These are phyloP conservation scores for Meandrina meandrites DNA, from an alignment of 92 coral and sea anemone species.

Conservation along the genomic window DNA sequence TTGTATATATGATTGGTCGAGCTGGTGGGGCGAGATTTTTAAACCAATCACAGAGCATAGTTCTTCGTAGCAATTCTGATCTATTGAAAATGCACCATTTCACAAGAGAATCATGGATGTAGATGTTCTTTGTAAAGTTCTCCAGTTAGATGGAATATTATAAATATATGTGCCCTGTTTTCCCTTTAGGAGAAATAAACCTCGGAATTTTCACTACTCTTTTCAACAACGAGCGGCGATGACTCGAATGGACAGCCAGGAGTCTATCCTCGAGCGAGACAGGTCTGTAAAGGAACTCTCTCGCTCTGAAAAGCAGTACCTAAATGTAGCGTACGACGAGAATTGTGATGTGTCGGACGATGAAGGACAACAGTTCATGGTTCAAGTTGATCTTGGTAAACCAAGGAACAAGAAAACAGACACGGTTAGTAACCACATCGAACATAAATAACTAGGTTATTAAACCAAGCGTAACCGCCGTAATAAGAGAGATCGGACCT, in stretches of 20 bases:
- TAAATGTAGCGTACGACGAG: conserved; percentile 72
- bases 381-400: conserved; percentile 69
- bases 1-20: background rate
- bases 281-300: conserved; percentile 67
- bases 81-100: background rate
- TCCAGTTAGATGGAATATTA: too few relatives aligned
- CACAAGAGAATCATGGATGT: background rate
- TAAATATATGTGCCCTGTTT: background rate
- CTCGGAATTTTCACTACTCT: conserved; percentile 14
- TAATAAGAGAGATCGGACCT: too few relatives aligned
- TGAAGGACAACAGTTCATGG: conserved; percentile 79
- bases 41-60: too few relatives aligned
- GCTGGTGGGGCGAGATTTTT: background rate
- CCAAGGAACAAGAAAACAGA: conserved; percentile 35
- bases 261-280: conserved; percentile 59
- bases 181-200: conserved; percentile 33
- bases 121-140: background rate
- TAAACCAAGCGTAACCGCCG: too few relatives aligned
- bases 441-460: too few relatives aligned
- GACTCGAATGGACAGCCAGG: conserved; percentile 65
- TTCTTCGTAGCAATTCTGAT: background rate
- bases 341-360: conserved; percentile 67
- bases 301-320: conserved; percentile 80
- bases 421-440: conserved; percentile 12
- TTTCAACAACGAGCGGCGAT: conserved; percentile 71